A percentile compares a stretch with the other conserved stretches of the same genome.
Conservation (phyloP, 2,888 invertebrate species). For the Spilarctia lutea region DNA sequence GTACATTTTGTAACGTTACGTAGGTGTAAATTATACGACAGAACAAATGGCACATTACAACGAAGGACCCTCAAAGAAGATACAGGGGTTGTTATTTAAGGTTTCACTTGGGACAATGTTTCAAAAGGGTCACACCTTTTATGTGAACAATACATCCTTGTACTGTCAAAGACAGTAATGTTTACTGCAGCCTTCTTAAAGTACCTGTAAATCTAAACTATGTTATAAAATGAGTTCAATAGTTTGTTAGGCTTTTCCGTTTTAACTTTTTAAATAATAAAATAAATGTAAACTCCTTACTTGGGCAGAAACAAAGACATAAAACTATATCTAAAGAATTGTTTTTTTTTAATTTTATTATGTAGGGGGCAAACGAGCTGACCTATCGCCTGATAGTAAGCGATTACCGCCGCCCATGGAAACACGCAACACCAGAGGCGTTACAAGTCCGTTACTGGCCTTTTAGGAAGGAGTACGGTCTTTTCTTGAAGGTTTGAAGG, state of each 20-base stretch:
- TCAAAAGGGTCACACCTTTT: constrained; percentile 14
- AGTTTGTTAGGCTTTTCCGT: background rate
- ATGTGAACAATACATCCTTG: constrained; percentile 13
- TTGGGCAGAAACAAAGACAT: no score
- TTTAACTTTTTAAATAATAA: background rate
- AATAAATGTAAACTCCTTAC: no score
- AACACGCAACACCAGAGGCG: no score
- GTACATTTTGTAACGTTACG: background rate
- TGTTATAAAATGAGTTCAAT: background rate
- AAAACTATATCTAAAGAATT: no score
- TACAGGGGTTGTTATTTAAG: constrained; percentile 19
- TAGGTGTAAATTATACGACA: constrained; percentile 14
- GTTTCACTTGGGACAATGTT: constrained; percentile 11
- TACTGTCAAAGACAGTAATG: background rate
- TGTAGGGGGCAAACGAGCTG: no score
- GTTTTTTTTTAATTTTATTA: no score
- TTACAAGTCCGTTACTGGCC: no score
- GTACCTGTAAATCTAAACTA: background rate
- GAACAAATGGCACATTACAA: constrained; percentile 10
- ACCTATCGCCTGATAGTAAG: no score
- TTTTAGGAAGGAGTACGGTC: no score
- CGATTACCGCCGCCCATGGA: no score
- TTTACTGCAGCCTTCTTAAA: background rate
- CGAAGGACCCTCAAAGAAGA: constrained; percentile 8
- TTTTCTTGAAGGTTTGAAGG: no score